Conservation (phyloP, 2,888 invertebrate genomes). For the Acanthoscelides obtectus region DNA sequence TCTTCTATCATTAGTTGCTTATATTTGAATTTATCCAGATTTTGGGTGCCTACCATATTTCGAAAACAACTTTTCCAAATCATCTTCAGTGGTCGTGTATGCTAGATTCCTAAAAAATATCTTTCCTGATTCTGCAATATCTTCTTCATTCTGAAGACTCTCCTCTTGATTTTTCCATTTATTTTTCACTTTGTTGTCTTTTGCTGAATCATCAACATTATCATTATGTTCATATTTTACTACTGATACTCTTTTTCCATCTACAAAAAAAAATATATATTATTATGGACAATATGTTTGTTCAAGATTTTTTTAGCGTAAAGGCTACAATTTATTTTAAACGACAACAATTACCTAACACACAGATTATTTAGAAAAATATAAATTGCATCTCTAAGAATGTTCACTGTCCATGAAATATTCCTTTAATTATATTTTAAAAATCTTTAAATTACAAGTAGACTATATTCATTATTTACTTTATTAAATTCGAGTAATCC, state of each 20-base stretch:
- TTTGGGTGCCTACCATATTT: conserved; percentile 62
- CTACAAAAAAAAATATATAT: conserved; percentile 27
- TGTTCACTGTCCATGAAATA: too few species aligned
- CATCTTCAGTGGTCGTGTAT: conserved; percentile 80
- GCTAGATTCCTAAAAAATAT: conserved; percentile 90
- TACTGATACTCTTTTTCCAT: conserved; percentile 40
- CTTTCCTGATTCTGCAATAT: conserved; percentile 83
- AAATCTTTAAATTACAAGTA: too few species aligned
- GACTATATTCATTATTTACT: too few species aligned
- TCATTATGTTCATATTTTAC: conserved; percentile 42
- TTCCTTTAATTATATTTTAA: too few species aligned
- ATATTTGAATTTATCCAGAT: neutral
- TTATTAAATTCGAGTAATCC: too few species aligned
- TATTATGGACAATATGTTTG: too few species aligned
- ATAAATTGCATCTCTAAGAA: too few species aligned
- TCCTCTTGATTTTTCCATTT: conserved; percentile 64
- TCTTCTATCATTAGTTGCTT: conserved; percentile 6
- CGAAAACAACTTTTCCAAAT: conserved; percentile 76
- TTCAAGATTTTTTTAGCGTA: too few species aligned
- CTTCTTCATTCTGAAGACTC: conserved; percentile 65
- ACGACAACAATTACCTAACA: too few species aligned
- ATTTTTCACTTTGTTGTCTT: conserved; percentile 34
- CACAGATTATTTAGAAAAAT: too few species aligned
- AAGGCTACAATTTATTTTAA: too few species aligned
- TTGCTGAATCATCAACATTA: conserved; percentile 26